Evolutionary conservation across 2,113 vertebrate species (phyloP).

Genomic region (Psittacus erithacus): DNA sequence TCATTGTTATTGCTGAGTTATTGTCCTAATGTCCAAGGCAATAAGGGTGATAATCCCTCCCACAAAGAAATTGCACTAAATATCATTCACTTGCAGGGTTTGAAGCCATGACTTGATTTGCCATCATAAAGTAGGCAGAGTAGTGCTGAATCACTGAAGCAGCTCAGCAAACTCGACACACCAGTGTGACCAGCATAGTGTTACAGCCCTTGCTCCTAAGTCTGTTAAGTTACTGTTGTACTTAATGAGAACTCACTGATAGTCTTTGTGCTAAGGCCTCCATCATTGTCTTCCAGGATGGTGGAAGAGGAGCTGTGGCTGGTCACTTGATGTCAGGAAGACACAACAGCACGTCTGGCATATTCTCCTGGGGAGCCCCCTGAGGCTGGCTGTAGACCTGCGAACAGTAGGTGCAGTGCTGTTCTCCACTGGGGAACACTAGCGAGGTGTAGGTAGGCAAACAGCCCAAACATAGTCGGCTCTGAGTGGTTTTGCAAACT

Average conservation of each 20-base stretch:
- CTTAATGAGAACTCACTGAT: background rate
- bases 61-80: background rate
- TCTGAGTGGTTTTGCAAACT: background rate
- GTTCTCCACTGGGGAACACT: background rate
- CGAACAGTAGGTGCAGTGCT: background rate
- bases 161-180: background rate
- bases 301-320: background rate
- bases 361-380: background rate
- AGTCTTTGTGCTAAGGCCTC: background rate
- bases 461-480: background rate
- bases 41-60: background rate
- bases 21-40: background rate
- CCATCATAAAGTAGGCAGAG: background rate
- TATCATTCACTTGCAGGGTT: background rate
- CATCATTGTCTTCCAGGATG: background rate
- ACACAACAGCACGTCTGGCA: rapidly evolving
- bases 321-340: rapidly evolving
- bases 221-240: background rate
- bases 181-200: background rate
- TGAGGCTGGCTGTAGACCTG: background rate
- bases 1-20: background rate
- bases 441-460: rapidly evolving
- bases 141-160: background rate
- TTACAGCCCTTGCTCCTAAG: background rate
- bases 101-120: background rate